Conservation (phyloP, 1,140 invertebrate genomes). For the Subanguina moxae region DNA sequence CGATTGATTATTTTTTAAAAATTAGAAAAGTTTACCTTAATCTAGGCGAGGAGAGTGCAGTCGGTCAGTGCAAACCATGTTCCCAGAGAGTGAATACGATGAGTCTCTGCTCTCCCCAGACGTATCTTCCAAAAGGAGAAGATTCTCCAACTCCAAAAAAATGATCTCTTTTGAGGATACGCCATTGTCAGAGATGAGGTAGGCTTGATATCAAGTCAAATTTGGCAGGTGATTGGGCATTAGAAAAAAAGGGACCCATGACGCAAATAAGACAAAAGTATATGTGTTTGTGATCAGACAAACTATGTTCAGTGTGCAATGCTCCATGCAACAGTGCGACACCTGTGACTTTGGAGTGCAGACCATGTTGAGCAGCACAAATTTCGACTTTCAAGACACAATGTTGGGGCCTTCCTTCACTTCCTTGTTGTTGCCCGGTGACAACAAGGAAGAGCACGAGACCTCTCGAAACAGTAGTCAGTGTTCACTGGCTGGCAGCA, state of each 20-base stretch:
- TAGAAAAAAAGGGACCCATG: no score
- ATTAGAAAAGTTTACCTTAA: no score
- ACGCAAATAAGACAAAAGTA: no score
- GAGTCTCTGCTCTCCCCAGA: neutral
- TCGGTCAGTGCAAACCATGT: slow-evolving; percentile 24
- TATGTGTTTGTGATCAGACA: no score
- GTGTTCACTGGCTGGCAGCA: neutral
- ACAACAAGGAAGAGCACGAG: neutral
- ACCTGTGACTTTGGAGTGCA: slow-evolving; percentile 20
- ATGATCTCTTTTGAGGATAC: slow-evolving; percentile 24
- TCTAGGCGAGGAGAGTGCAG: slow-evolving; percentile 15
- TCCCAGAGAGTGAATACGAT: slow-evolving; percentile 9
- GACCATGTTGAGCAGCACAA: slow-evolving; percentile 7
- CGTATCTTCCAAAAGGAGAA: slow-evolving; percentile 17
- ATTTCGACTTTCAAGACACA: neutral
- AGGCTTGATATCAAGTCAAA: slow-evolving; percentile 4
- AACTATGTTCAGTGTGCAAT: slow-evolving; percentile 29
- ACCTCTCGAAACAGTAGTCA: neutral
- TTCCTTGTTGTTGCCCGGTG: neutral
- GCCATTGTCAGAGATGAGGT: slow-evolving; percentile 21
- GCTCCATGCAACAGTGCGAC: slow-evolving; percentile 19
- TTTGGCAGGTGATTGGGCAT: no score
- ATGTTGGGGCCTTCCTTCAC: neutral
- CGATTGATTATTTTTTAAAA: no score
- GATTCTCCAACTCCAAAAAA: slow-evolving; percentile 20